Evolutionary conservation across 2,113 vertebrate genomes (phyloP).

Genomic region (Lonchura striata): DNA sequence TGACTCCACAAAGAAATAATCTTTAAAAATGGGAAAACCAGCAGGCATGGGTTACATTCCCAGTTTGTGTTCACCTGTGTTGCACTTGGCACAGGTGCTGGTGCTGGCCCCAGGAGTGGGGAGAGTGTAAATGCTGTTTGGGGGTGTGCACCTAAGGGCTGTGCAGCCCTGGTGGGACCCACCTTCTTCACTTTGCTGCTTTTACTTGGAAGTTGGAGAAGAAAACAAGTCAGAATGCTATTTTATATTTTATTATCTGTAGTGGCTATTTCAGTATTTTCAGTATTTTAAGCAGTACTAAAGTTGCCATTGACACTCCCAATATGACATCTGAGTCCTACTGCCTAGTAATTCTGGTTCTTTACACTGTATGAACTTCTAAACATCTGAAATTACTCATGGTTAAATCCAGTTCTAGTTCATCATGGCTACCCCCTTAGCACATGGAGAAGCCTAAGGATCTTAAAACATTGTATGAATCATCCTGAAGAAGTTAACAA

Average conservation of each 20-base stretch:
- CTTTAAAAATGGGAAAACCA: background rate
- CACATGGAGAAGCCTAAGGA: background rate
- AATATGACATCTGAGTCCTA: background rate
- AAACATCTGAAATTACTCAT: background rate
- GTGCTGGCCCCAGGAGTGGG: background rate
- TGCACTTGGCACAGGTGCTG: background rate
- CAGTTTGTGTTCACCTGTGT: accelerated
- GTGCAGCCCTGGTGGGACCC: background rate
- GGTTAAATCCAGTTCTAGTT: background rate
- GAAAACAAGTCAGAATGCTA: background rate
- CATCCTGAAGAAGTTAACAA: background rate
- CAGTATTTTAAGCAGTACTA: background rate
- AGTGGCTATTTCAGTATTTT: background rate
- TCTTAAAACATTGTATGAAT: background rate
- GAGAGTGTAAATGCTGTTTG: background rate
- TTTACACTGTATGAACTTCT: background rate
- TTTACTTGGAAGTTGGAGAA: background rate
- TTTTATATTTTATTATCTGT: background rate
- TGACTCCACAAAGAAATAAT: constrained; percentile 13
- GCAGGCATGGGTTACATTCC: background rate
- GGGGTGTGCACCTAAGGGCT: background rate
- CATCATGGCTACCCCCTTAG: background rate
- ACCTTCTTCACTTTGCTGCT: background rate
- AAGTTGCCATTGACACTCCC: background rate
- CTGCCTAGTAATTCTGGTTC: background rate